A percentile compares a stretch with the other conserved stretches of the same genome.
phyloP scores from a whole-genome alignment of 2,888 invertebrate genomes.

The Leptogaster cylindrica region DNA sequence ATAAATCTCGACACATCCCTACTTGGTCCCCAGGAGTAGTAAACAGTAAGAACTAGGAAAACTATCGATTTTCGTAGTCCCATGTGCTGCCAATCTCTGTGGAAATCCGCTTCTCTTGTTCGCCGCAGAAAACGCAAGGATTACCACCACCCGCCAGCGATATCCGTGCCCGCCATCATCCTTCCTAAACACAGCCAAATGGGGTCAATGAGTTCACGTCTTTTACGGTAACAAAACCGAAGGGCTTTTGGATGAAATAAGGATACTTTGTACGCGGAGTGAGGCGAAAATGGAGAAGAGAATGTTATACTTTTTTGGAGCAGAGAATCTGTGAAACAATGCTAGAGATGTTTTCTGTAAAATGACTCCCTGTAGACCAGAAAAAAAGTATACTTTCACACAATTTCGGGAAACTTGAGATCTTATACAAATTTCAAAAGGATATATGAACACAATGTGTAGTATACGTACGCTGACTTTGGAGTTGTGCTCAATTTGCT shows the following conservation, averaged over 20 bases:
- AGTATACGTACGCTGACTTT: slow-evolving; percentile 41
- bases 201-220: slow-evolving; percentile 36
- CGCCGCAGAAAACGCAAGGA: neutral
- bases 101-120: neutral
- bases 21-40: neutral
- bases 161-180: neutral
- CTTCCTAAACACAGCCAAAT: neutral
- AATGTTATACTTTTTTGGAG: too few species aligned
- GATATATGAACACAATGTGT: too few species aligned
- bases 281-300: too few species aligned
- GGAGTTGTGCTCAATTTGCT: slow-evolving; percentile 20
- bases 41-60: neutral
- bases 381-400: neutral
- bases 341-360: too few species aligned
- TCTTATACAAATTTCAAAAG: too few species aligned
- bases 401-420: neutral
- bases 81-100: neutral
- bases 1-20: neutral
- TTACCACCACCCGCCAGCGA: neutral
- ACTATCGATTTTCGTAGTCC: slow-evolving; percentile 21
- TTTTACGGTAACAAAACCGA: slow-evolving; percentile 20
- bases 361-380: too few species aligned
- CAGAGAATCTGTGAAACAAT: neutral
- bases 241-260: slow-evolving; percentile 1
- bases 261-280: neutral